Conservation (phyloP, 2,888 invertebrate species). For the Nymphalis urticae region DNA sequence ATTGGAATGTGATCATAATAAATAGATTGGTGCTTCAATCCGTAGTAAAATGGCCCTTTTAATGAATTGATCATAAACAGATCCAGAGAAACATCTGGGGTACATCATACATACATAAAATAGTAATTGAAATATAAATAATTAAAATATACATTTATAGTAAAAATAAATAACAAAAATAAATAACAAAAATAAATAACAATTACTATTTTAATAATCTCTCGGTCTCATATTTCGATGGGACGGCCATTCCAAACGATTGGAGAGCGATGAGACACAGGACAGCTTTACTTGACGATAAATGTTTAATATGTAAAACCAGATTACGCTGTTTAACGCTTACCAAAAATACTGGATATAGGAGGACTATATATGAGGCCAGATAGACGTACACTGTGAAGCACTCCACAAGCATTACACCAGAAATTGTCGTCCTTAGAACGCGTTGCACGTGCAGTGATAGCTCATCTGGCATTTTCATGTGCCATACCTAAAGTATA, state of each 20-base stretch:
- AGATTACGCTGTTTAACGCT: background rate
- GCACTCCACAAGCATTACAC: slow-evolving; percentile 77
- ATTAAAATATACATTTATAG: too few species aligned
- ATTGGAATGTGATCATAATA: slow-evolving; percentile 31
- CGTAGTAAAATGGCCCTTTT: slow-evolving; percentile 1
- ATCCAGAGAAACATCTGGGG: background rate
- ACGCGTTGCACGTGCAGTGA: slow-evolving; percentile 67
- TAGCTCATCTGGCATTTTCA: slow-evolving; percentile 70
- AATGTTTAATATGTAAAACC: background rate
- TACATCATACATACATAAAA: background rate
- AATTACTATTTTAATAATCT: too few species aligned
- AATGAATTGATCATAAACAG: slow-evolving; percentile 9
- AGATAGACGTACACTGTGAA: slow-evolving; percentile 81
- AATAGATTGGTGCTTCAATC: slow-evolving; percentile 19
- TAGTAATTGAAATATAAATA: background rate
- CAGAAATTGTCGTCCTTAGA: slow-evolving; percentile 76
- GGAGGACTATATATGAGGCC: slow-evolving; percentile 78
- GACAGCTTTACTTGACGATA: too few species aligned
- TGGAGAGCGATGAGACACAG: too few species aligned
- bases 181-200: too few species aligned
- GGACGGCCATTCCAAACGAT: too few species aligned
- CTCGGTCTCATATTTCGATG: too few species aligned
- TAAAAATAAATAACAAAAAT: too few species aligned
- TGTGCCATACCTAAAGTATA: slow-evolving; percentile 72
- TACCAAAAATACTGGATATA: slow-evolving; percentile 81